These are phyloP conservation scores for Montipora capricornis DNA, from an alignment of 64 coral and sea anemone genomes.

Conservation along the genomic window DNA sequence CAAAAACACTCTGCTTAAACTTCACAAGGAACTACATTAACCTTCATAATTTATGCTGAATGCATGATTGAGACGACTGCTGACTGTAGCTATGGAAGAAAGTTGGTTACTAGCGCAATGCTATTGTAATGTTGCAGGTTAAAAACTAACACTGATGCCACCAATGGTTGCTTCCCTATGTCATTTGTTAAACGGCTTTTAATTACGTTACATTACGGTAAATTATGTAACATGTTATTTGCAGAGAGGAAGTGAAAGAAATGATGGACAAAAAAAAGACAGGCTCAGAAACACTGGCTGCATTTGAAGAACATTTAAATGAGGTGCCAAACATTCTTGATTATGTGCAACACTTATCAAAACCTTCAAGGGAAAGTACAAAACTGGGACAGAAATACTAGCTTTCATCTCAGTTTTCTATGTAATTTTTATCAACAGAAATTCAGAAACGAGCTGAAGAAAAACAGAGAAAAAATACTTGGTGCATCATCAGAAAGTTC, in stretches of 20 bases:
- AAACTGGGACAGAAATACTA: not conserved
- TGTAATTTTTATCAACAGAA: slow-evolving; percentile 27
- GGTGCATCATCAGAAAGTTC: slow-evolving; percentile 3
- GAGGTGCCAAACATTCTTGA: not conserved
- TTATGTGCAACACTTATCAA: not conserved
- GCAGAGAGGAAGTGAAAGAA: slow-evolving; percentile 60
- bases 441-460: slow-evolving; percentile 65
- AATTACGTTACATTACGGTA: too few relatives aligned
- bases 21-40: too few relatives aligned
- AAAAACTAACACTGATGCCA: too few relatives aligned
- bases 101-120: too few relatives aligned
- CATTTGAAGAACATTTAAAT: slow-evolving; percentile 74
- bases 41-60: too few relatives aligned
- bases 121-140: too few relatives aligned
- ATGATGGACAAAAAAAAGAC: slow-evolving; percentile 61
- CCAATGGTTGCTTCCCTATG: too few relatives aligned
- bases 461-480: slow-evolving; percentile 53
- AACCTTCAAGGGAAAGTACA: not conserved
- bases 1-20: too few relatives aligned
- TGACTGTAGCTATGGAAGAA: too few relatives aligned
- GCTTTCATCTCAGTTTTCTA: not conserved
- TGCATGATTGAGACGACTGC: too few relatives aligned
- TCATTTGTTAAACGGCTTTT: too few relatives aligned
- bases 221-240: not conserved
- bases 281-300: slow-evolving; percentile 68